A percentile compares a stretch with the other conserved stretches of the same genome.
phyloP scores from a whole-genome alignment of 2,797 vertebrate genomes.

The Karalla daura region DNA sequence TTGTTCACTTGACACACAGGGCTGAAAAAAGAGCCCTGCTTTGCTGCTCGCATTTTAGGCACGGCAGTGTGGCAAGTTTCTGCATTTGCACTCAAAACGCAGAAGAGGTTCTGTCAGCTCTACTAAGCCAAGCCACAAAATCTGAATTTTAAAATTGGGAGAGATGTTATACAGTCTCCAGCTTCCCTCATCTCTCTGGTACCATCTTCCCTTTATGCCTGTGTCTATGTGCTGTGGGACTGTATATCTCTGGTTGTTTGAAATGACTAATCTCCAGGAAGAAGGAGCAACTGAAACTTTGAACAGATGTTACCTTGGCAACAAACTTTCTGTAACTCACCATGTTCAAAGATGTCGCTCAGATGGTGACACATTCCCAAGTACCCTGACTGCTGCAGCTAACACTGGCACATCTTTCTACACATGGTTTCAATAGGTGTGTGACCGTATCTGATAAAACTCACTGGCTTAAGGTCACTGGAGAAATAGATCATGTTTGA shows the following conservation, averaged over 20 bases:
- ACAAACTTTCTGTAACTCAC: conserved; percentile 39
- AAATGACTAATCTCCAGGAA: conserved; percentile 30
- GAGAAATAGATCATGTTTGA: neutral
- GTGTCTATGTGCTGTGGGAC: neutral
- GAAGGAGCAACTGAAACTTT: conserved; percentile 43
- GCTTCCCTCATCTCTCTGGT: neutral
- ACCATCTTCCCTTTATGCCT: conserved; percentile 8
- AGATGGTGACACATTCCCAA: conserved; percentile 31
- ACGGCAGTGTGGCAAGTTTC: neutral
- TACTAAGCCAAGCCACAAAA: neutral
- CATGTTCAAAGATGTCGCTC: conserved; percentile 58
- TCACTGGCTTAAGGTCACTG: neutral
- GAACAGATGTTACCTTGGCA: conserved; percentile 59
- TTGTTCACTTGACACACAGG: neutral
- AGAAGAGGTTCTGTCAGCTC: neutral
- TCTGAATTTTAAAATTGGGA: neutral
- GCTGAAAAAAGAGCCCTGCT: neutral
- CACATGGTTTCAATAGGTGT: neutral
- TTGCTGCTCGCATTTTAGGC: too few species aligned
- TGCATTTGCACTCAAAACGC: neutral
- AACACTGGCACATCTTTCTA: conserved; percentile 1
- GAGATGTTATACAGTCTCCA: neutral
- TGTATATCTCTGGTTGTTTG: conserved; percentile 15
- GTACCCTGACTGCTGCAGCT: conserved; percentile 14
- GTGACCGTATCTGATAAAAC: neutral